Base-by-base conservation (phyloP, 2,888 invertebrate genomes). In the Spatulosminthurus flaviceps region DNA sequence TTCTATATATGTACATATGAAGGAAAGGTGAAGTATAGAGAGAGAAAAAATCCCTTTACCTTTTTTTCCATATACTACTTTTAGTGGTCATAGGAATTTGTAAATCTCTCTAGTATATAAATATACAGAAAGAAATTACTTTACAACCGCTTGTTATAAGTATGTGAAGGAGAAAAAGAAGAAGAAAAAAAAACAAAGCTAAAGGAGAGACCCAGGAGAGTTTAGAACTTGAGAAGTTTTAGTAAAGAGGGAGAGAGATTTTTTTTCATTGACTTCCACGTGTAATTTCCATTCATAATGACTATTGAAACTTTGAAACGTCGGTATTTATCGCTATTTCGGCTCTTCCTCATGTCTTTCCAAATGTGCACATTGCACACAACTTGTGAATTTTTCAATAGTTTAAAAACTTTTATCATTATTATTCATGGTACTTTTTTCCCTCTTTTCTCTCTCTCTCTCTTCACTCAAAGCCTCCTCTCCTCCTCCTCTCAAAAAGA, bases 231-330 rank as follows among this genome's bases (percentile, higher is more conserved):
- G 51, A 51, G 51, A 51, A 51, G 51, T 51, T 51, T 51, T 51
- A 51, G 51, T 51, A 51, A 51, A 51, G 51, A 51, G 51, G 51
- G 29, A 28, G 29, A n/a, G n/a, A 28, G 69, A 26, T 28, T 69
- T 26, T 69, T 66, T 69, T 29, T 26, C 34, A 70, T 34, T 41
- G 21, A n/a, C 70, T 70, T 70, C 41, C 70, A 70, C 70, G 70
- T 70, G 70, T 70, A 29, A 70, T 70, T 34, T 70, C 41, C 70
- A 70, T 70, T 70, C 70, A 70, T 70, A 29, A 70, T 70, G n/a
- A 29, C 41, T 41, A 26, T 70, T n/a, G 28, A 29, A 29, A 70
- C 21, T 19, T 70, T 70, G 22, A 34, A 51, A 51, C 51, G 51
- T 51, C 51, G 21, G n/a, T 41, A 29, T 70, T 70, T 34, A 70